phyloP scores from a whole-genome alignment of 2,888 invertebrate genomes.

The Copidosoma aretas region DNA sequence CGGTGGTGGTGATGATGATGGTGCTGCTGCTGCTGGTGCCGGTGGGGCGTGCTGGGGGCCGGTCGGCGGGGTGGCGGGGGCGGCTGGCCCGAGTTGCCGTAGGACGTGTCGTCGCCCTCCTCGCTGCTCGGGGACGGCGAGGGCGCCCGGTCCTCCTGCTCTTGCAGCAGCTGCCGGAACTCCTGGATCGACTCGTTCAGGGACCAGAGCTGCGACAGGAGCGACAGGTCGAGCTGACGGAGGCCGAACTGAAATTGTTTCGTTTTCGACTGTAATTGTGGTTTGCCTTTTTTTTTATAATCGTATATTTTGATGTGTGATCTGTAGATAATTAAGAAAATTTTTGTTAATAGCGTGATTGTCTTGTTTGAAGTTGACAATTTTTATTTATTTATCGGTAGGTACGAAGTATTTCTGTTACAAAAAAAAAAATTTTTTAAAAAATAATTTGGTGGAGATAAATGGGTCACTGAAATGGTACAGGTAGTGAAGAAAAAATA shows the following conservation, averaged over 20 bases:
- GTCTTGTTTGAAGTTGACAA: no score
- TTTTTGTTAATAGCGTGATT: no score
- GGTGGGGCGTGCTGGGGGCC: conserved; percentile 52
- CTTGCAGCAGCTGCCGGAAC: conserved; percentile 75
- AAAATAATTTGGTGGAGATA: no score
- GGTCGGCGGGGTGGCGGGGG: conserved; percentile 63
- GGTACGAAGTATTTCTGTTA: no score
- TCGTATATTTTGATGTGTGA: no score
- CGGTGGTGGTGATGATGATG: conserved; percentile 17
- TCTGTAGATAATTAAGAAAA: no score
- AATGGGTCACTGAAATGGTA: no score
- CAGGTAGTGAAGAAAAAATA: no score
- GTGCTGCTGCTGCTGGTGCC: conserved; percentile 11
- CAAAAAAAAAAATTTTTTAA: no score
- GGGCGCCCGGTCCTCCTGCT: conserved; percentile 65
- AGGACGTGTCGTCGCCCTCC: conserved; percentile 62
- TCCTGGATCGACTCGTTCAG: conserved; percentile 92
- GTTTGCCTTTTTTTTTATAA: not conserved
- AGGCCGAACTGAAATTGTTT: conserved; percentile 75
- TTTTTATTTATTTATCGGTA: no score
- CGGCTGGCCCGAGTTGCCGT: conserved; percentile 59
- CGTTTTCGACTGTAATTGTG: not conserved
- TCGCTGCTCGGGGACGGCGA: conserved; percentile 66
- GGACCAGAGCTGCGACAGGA: conserved; percentile 90
- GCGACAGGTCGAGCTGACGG: conserved; percentile 85